A percentile compares a stretch with the other conserved stretches of the same genome.
These are phyloP conservation scores for Psittacula echo DNA, from an alignment of 2,797 vertebrate genomes.

Conservation along the genomic window DNA sequence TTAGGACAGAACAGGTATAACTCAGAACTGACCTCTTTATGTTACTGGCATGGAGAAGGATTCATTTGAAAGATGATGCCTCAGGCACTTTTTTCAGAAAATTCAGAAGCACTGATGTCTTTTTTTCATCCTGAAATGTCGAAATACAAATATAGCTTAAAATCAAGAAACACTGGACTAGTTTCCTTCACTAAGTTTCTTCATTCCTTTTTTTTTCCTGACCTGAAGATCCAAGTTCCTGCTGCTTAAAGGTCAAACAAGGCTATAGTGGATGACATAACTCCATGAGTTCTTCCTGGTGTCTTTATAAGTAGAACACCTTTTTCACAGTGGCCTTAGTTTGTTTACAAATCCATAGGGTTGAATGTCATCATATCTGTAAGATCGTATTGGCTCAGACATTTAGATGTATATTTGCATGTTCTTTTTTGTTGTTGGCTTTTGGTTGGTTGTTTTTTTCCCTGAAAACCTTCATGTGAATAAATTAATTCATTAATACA, in stretches of 20 bases:
- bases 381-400: neutral
- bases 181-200: neutral
- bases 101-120: neutral
- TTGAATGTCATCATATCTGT: neutral
- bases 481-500: neutral
- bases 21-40: neutral
- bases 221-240: neutral
- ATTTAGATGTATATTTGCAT: neutral
- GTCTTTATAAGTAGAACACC: fast-evolving
- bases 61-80: neutral
- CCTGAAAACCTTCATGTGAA: neutral
- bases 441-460: neutral
- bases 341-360: neutral
- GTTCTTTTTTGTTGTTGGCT: neutral
- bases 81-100: neutral
- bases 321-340: neutral
- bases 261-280: neutral
- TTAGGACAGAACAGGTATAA: neutral
- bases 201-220: neutral
- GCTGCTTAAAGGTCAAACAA: neutral
- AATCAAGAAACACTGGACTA: neutral
- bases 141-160: neutral
- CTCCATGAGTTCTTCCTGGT: neutral
- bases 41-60: neutral
- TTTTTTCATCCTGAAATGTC: neutral